phyloP scores from a whole-genome alignment of 2,113 vertebrate species.

The Sceloporus undulatus region DNA sequence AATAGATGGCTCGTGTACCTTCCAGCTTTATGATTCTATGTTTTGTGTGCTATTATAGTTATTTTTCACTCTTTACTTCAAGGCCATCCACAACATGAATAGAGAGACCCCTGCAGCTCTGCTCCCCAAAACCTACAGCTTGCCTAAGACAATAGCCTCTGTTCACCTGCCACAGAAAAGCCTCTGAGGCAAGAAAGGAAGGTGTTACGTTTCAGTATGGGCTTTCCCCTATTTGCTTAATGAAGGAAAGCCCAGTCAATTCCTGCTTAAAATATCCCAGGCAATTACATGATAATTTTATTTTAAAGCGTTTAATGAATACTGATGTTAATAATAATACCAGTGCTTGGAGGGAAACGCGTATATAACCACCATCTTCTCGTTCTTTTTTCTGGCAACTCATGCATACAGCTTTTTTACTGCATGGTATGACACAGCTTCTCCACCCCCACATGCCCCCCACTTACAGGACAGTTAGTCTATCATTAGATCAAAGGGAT shows the following conservation, averaged over 20 bases:
- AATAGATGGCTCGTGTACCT: too few relatives aligned
- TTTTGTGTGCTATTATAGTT: too few relatives aligned
- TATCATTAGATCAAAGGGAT: constrained; percentile 22
- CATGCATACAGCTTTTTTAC: background rate
- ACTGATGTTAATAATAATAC: background rate
- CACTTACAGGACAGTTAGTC: background rate
- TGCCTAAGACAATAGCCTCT: constrained; percentile 23
- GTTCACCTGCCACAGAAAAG: constrained; percentile 48
- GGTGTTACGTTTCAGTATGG: constrained; percentile 59
- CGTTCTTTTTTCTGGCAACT: constrained; percentile 30
- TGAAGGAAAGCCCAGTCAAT: constrained; percentile 52
- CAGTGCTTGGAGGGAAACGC: background rate
- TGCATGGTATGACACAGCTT: background rate
- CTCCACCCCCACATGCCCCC: background rate
- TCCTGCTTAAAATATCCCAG: constrained; percentile 60
- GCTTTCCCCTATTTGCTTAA: constrained; percentile 46
- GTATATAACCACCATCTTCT: background rate
- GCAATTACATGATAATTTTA: constrained; percentile 20
- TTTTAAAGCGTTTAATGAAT: constrained; percentile 38
- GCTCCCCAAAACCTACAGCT: background rate
- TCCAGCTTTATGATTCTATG: too few relatives aligned
- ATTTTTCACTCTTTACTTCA: too few relatives aligned
- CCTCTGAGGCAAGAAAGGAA: constrained; percentile 38
- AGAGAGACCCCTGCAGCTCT: background rate
- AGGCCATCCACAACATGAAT: background rate